Percentiles rank a stretch among this genome's conserved stretches.
phyloP scores from a whole-genome alignment of 2,797 vertebrate genomes.

The Vespertilio murinus region DNA sequence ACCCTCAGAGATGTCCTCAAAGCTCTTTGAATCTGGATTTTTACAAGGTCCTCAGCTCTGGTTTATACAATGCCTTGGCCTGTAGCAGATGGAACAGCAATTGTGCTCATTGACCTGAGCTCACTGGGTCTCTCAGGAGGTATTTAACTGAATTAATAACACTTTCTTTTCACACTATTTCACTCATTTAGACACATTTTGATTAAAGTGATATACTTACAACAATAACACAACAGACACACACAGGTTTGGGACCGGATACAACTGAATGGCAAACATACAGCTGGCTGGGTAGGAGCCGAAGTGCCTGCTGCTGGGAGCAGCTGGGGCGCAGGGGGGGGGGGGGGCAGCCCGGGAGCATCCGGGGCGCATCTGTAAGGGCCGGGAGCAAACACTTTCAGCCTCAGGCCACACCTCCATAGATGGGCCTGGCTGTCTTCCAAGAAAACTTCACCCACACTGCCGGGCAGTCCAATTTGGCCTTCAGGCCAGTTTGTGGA shows the following conservation, averaged over 20 bases:
- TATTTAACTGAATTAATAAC: neutral
- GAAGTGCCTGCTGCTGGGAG: neutral
- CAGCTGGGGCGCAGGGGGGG: too few species aligned
- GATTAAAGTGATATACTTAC: neutral
- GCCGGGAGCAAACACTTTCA: neutral
- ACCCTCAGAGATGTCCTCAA: neutral
- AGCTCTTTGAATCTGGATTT: neutral
- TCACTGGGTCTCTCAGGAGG: neutral
- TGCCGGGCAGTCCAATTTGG: neutral
- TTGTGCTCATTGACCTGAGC: neutral
- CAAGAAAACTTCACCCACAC: neutral
- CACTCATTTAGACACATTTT: neutral
- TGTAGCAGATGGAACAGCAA: neutral
- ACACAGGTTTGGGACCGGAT: neutral
- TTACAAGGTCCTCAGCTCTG: neutral
- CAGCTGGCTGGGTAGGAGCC: neutral
- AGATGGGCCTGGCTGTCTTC: neutral
- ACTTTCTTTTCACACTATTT: neutral
- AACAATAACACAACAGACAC: neutral
- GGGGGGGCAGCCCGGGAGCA: too few species aligned
- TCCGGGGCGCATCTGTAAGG: neutral
- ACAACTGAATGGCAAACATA: neutral
- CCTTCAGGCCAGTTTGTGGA: neutral
- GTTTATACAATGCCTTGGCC: neutral
- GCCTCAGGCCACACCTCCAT: neutral